Base-by-base conservation (phyloP, 1,140 invertebrate species). In the Calliopsis andreniformis region DNA sequence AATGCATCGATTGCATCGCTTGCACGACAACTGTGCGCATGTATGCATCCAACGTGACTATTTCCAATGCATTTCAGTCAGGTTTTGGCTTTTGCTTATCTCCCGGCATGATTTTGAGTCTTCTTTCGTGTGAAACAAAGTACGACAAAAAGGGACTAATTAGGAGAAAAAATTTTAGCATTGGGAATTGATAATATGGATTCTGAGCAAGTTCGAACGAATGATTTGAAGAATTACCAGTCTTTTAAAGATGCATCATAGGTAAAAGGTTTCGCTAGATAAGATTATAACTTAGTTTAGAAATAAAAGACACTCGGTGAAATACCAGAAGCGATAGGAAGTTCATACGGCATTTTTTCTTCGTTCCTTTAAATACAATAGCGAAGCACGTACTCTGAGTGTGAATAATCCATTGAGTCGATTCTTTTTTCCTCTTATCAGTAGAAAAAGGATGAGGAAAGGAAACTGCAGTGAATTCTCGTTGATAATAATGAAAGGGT, bases 1-100 rank as follows among this genome's bases (percentile, higher is more conserved):
- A 88, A 88, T 88, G 86, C 80, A 67, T 78, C 73, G 79, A 47
- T 49, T 23, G 68, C 81, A 78, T 78, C 72, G 56, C 32, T 70
- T 61, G 62, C 25, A n/a, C 7, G 23, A 42, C 51, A 6, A 56
- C 43, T 32, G 25, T 28, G 8, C 42, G 35, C 30, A 23, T 5
- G 53, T 23, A 28, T n/a, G 35, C 69, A 51, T 47, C 43, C 53
- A 58, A 80, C 45, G 53, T 62, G 71, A 67, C 39, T 43, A 39
- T 47, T 56, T 66, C 45, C 51, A 55, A 18, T 56, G 30, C 32
- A 53, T 12, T 28, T 32, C 32, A n/a, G n/a, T 32, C 43, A 39
- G 4, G 51, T 64, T 20, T 69, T 72, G 49, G 45, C 45, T 43
- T 64, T 39, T 43, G 25, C 80, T 83, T 83, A 83, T 83, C 81